Conservation (phyloP, 2,797 vertebrate genomes). For the Notoglanidium macrostoma region DNA sequence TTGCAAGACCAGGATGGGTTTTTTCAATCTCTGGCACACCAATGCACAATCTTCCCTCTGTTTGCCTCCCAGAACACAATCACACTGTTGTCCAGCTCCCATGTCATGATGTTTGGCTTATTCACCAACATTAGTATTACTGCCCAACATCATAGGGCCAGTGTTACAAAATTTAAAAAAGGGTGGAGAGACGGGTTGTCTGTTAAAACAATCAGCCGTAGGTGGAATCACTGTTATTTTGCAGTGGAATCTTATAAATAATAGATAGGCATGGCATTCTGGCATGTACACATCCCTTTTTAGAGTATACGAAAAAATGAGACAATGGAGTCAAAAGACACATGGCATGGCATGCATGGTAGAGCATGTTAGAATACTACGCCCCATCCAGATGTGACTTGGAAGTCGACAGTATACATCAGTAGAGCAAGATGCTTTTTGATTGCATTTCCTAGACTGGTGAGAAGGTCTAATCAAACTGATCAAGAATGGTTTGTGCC, state of each 20-base stretch:
- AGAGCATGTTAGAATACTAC: constrained; percentile 31
- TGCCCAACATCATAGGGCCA: constrained; percentile 31
- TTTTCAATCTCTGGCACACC: constrained; percentile 35
- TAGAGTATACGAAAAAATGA: not conserved
- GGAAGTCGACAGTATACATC: not conserved
- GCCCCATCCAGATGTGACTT: constrained; percentile 32
- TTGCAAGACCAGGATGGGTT: constrained; percentile 56
- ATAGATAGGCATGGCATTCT: not conserved
- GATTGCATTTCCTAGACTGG: not conserved
- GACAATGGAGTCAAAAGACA: not conserved
- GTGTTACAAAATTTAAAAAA: constrained; percentile 20
- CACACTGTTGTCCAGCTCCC: constrained; percentile 37
- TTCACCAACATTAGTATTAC: constrained; percentile 34
- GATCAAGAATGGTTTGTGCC: not conserved
- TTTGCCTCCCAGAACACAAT: constrained; percentile 32
- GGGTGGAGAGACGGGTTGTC: too few species aligned
- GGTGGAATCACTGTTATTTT: not conserved
- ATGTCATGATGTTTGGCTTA: constrained; percentile 34
- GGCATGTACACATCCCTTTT: not conserved
- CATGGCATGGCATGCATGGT: constrained; percentile 7
- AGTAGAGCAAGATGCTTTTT: not conserved
- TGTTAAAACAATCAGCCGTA: not conserved
- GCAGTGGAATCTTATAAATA: not conserved
- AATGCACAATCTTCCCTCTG: constrained; percentile 28
- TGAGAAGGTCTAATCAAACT: not conserved